Conservation (phyloP, 2,888 invertebrate genomes). For the Thereva nobilitata region DNA sequence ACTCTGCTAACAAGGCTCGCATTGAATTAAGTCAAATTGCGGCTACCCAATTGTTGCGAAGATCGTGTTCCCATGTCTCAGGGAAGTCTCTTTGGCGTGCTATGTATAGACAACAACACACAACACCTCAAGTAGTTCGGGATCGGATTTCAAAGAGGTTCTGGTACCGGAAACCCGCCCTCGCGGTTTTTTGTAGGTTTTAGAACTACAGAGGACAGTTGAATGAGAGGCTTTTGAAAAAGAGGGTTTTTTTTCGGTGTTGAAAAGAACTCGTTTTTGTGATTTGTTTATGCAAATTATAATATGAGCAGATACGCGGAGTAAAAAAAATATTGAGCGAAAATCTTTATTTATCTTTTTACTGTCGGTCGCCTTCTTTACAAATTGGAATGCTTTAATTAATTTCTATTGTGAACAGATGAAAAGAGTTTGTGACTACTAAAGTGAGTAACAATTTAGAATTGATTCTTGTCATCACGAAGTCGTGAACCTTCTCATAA, state of each 20-base stretch:
- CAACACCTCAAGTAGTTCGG: slow-evolving; percentile 16
- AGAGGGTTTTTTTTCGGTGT: neutral
- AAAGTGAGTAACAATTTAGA: no score
- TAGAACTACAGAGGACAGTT: no score
- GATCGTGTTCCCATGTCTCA: slow-evolving; percentile 20
- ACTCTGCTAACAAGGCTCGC: slow-evolving; percentile 25
- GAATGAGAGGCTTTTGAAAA: no score
- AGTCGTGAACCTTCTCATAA: no score
- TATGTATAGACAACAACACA: neutral
- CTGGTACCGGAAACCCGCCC: slow-evolving; percentile 5
- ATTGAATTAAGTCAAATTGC: slow-evolving; percentile 40
- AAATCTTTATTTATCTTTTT: no score
- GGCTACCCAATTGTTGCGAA: slow-evolving; percentile 39
- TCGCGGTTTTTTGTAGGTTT: neutral
- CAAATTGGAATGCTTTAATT: no score
- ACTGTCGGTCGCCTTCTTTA: no score
- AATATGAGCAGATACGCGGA: neutral
- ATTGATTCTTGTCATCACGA: no score
- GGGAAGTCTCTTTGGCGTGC: neutral
- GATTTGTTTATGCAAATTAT: slow-evolving; percentile 16
- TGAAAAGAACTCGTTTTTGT: slow-evolving; percentile 7
- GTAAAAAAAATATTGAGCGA: neutral
- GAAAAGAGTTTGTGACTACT: no score
- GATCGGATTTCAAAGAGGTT: slow-evolving; percentile 9
- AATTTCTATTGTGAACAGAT: no score